Evolutionary conservation across 1,140 invertebrate genomes (phyloP), one percentile per base, ranked within the genome.

Genomic region (Hylaeus volcanicus): DNA sequence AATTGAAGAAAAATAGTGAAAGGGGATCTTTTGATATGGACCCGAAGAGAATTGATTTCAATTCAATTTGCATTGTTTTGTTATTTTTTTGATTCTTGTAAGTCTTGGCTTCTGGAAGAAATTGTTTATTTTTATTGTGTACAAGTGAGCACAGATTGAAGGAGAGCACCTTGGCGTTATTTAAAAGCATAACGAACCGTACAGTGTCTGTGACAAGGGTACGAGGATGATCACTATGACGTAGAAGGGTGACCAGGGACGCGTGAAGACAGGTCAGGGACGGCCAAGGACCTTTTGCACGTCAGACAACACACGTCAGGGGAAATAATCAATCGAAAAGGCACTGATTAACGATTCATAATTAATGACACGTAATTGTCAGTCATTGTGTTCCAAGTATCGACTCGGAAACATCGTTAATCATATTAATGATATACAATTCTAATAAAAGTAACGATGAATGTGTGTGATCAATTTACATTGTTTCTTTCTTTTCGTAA

Each of bases 241-340:
- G 55, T 60, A 2, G 45, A 55, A 73, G 77, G 77, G 61, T 79
- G 51, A 9, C 26, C 70, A 79, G 70, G 53, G 77, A 74, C 53
- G 77, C 70, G 37, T 79, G 51, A 79, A 48, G 51, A 9, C 48
- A 79, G 77, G 70, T 79, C 70, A 79, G 58, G 70, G 77, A 55
- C 73, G 77, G 70, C 70, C 77, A 79, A 79, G 69, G 70, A 70
- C 77, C 43, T 55, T 74, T 39, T 26, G 15, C 6, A 45, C 48
- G 51, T n/a, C n/a, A 9, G 5, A 37, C 37, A 26, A 51, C 43
- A n/a, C n/a, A 58, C n/a, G 15, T 76, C 55, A 26, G 55, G 61
- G 63, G 63, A 43, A 5, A 51, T 76, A 71, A 78, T 78, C 68
- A 45, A 39, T 45, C 39, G 51, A 77, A 70, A 45, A 48, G 65